Base-by-base conservation (phyloP, 2,113 vertebrate species). In the Brachyistius frenatus region DNA sequence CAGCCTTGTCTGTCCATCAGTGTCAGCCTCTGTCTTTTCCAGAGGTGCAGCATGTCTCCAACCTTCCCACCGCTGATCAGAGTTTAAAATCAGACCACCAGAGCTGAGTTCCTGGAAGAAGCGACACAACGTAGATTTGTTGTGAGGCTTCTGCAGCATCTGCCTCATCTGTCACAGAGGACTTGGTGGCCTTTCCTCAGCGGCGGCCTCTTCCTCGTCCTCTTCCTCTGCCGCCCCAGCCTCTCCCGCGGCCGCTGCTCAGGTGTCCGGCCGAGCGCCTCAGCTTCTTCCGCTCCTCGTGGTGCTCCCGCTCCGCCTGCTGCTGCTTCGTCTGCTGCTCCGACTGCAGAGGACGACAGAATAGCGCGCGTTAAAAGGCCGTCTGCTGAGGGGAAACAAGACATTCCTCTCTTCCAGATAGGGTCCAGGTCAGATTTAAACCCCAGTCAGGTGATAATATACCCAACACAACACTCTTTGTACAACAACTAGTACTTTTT, bases 241-340 rank as follows among this genome's bases (percentile, higher is more conserved):
- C 91, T 70, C 78, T 84, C 62, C 79, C 96, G 61, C 80, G 72
- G 39, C 53, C 62, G 41, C 93, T 87, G 73, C 86, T 91, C 47
- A 99, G 93, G 72, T 97, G 97, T 72, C 91, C 93, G 0, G 98
- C 98, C 0, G 98, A 92, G 10, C 98, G 95, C 2, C 97, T 90
- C 67, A 99, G 94, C 52, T 94, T 93, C 81, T 90, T 98, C 88
- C 98, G 95, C 88, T 99, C 97, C 54, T 96, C 94, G 5, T 96
- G 95, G 90, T 99, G 98, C 1, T 72, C 94, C 8, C 92, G 92
- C 89, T 99, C 97, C 0, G 97, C 97, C 89, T 96, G 95, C 76
- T 97, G 97, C 74, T 96, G 96, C 84, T 91, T 90, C 91, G 85
- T 95, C 68, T 99, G 97, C 84, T 97, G 96, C 81, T 97, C 97